Conservation (phyloP, 2,113 vertebrate genomes). For the Candoia aspera region DNA sequence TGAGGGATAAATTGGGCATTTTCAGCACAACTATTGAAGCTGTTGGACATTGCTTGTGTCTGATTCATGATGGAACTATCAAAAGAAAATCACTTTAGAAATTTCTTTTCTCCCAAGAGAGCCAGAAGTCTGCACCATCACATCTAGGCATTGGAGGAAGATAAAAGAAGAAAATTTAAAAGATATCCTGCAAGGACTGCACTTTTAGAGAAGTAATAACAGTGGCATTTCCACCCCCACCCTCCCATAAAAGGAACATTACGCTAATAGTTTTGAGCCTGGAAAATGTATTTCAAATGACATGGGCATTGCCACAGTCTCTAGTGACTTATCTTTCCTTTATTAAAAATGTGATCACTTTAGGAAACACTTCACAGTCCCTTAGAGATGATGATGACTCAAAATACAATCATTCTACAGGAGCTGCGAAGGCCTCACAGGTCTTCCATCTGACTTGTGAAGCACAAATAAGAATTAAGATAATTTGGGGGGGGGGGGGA, state of each 20-base stretch:
- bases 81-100: background rate
- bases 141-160: background rate
- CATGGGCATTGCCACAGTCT: conserved; percentile 50
- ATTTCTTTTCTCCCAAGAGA: background rate
- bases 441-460: background rate
- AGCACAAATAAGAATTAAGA: background rate
- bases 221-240: too few relatives aligned
- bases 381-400: background rate
- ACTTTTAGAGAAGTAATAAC: background rate
- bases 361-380: conserved; percentile 38
- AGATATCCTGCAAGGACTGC: background rate
- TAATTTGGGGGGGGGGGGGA: background rate
- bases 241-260: background rate
- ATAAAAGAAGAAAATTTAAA: background rate
- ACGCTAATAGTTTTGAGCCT: background rate
- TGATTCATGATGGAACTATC: background rate
- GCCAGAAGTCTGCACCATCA: background rate
- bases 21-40: background rate
- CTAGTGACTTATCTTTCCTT: conserved; percentile 61
- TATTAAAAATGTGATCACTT: conserved; percentile 70
- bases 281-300: conserved; percentile 43
- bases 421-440: background rate
- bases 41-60: background rate
- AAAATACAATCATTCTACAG: background rate
- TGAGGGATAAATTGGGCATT: background rate